Percentiles rank a stretch among this genome's conserved stretches.
Evolutionary conservation across 2,797 vertebrate species (phyloP).

Genomic region (Diplodus puntazzo): DNA sequence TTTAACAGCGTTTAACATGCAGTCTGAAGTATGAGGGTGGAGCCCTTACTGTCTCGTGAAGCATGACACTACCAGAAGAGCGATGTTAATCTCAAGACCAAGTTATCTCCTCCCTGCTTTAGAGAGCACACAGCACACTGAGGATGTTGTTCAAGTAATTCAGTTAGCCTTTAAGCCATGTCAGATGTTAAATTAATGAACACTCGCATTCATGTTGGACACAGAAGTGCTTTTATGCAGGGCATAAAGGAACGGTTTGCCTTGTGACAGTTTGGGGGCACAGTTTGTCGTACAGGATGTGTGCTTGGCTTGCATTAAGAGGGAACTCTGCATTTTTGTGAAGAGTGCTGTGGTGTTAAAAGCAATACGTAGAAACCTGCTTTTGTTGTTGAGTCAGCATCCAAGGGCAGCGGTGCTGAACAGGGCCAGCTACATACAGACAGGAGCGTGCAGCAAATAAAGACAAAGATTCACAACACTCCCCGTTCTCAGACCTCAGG

Average conservation of each 20-base stretch:
- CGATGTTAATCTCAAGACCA: constrained; percentile 24
- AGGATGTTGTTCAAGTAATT: constrained; percentile 15
- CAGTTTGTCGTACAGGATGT: constrained; percentile 44
- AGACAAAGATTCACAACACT: constrained; percentile 28
- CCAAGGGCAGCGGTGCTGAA: constrained; percentile 46
- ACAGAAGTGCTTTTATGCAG: constrained; percentile 46
- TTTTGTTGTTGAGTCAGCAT: constrained; percentile 70
- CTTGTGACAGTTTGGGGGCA: constrained; percentile 74
- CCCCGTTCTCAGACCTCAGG: constrained; percentile 1
- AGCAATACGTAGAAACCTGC: constrained; percentile 33
- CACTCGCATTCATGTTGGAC: constrained; percentile 32
- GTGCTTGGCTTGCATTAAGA: constrained; percentile 63
- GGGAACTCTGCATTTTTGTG: constrained; percentile 49
- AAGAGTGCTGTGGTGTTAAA: constrained; percentile 54
- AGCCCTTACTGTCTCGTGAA: constrained; percentile 6
- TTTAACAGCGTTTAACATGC: constrained; percentile 1
- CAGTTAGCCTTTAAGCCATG: constrained; percentile 25
- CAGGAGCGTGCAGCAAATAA: background rate
- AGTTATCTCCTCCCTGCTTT: constrained; percentile 3
- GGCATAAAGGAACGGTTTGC: constrained; percentile 26
- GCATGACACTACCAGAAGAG: constrained; percentile 20
- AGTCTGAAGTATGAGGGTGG: constrained; percentile 2
- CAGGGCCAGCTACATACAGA: constrained; percentile 30
- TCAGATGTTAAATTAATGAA: constrained; percentile 66
- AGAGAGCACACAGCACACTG: constrained; percentile 3